Evolutionary conservation across 2,797 vertebrate genomes (phyloP).

Genomic region (Gobionotothen gibberifrons): DNA sequence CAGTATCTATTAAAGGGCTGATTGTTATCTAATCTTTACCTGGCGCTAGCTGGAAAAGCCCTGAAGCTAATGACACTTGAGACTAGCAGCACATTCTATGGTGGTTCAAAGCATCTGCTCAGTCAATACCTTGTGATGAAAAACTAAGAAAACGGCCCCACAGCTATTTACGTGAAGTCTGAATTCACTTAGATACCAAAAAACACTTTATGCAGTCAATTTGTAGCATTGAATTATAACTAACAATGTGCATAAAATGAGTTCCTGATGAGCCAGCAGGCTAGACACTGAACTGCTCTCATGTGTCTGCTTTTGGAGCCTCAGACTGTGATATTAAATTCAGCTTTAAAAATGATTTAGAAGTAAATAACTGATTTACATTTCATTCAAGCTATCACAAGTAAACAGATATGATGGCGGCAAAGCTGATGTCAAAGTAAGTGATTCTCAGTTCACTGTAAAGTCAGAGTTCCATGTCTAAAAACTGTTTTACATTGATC

Average conservation of each 20-base stretch:
- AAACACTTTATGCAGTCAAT: conserved; percentile 74
- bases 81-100: conserved; percentile 82
- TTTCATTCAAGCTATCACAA: neutral
- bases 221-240: conserved; percentile 76
- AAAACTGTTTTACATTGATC: conserved; percentile 18
- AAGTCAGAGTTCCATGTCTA: conserved; percentile 5
- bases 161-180: conserved; percentile 73
- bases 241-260: conserved; percentile 66
- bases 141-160: conserved; percentile 65
- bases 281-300: conserved; percentile 42
- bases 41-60: conserved; percentile 82
- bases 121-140: conserved; percentile 77
- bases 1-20: conserved; percentile 84
- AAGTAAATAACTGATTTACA: conserved; percentile 17
- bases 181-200: conserved; percentile 69
- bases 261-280: conserved; percentile 61
- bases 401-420: neutral
- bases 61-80: conserved; percentile 87
- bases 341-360: conserved; percentile 7
- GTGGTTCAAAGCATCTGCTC: conserved; percentile 82
- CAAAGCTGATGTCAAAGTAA: neutral
- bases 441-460: neutral
- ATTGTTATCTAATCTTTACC: conserved; percentile 89
- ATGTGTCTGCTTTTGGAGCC: conserved; percentile 38
- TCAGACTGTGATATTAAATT: conserved; percentile 43